Conservation (phyloP, 2,888 invertebrate species). For the Chrysina gloriosa region DNA sequence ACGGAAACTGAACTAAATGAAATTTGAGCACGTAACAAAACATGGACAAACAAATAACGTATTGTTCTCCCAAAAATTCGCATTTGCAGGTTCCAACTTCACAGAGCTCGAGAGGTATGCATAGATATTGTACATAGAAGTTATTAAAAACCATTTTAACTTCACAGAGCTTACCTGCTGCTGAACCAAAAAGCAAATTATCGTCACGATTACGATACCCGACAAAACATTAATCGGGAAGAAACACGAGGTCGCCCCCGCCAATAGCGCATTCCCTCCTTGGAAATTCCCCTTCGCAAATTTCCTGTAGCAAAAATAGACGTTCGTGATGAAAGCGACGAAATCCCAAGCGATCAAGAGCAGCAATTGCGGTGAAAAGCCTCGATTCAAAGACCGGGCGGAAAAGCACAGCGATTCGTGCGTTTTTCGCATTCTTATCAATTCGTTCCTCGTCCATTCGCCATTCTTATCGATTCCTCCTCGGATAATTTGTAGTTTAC, state of each 20-base stretch:
- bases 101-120: no score
- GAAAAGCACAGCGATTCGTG: neutral
- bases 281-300: neutral
- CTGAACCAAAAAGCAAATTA: neutral
- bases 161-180: neutral
- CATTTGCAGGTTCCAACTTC: no score
- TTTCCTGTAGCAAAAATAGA: conserved; percentile 4
- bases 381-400: neutral
- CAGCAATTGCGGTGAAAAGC: neutral
- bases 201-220: neutral
- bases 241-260: no score
- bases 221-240: neutral
- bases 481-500: neutral
- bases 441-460: neutral
- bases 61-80: no score
- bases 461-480: neutral
- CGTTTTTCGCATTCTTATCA: neutral
- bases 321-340: neutral
- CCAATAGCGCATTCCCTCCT: neutral
- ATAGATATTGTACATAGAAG: no score
- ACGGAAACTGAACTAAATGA: no score
- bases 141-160: no score
- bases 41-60: no score
- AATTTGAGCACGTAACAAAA: no score
- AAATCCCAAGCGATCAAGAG: neutral